phyloP scores from a whole-genome alignment of 2,113 vertebrate species.

The Lagopus leucura region DNA sequence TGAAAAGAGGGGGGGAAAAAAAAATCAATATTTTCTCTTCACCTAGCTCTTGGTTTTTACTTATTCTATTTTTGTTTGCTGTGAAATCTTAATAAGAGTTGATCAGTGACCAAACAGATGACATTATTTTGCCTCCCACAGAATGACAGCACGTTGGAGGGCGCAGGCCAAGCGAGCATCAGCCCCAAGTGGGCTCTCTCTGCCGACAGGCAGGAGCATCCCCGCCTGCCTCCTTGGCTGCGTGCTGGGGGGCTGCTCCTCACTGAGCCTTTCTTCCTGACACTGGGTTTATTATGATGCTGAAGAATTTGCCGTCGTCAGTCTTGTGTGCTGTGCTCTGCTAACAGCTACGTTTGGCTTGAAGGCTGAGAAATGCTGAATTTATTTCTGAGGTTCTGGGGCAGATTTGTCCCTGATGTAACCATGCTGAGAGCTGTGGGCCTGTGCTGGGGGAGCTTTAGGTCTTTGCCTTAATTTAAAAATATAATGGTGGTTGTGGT shows the following conservation, averaged over 20 bases:
- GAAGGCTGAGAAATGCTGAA: neutral
- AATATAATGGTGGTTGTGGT: neutral
- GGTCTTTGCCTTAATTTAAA: neutral
- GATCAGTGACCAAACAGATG: neutral
- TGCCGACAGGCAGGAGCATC: neutral
- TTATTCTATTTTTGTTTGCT: neutral
- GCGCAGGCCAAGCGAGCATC: neutral
- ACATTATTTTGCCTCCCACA: neutral
- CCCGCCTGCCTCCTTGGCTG: neutral
- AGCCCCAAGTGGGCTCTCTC: neutral
- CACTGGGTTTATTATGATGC: neutral
- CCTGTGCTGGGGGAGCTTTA: neutral
- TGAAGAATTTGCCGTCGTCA: neutral
- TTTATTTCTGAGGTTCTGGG: neutral
- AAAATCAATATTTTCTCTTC: neutral
- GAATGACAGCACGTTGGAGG: neutral
- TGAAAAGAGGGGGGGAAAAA: neutral
- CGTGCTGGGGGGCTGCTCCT: neutral
- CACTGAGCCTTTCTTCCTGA: neutral
- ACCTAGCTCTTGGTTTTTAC: neutral
- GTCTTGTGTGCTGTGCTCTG: neutral
- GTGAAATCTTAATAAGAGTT: constrained; percentile 3
- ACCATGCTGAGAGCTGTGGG: neutral
- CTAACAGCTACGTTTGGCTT: neutral
- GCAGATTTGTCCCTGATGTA: neutral